Percentiles rank a stretch among this genome's conserved stretches.
Conservation (phyloP, 1,140 invertebrate genomes). For the Bemisia tabaci region DNA sequence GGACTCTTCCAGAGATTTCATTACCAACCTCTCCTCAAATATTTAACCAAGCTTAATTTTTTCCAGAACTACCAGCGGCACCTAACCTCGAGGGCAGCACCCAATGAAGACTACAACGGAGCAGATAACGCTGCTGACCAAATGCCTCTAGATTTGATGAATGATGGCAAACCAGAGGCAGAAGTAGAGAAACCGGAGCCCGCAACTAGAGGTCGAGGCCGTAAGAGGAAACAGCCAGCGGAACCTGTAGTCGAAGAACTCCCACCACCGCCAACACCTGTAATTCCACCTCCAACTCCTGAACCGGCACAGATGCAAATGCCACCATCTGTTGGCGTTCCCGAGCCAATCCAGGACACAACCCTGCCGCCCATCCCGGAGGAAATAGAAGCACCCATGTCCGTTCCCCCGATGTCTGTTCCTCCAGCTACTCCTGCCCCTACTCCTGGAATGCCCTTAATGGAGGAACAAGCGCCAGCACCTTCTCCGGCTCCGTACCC, state of each 20-base stretch:
- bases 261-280: background rate
- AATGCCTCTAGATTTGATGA: conserved; percentile 27
- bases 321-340: too few species aligned
- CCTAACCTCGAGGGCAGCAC: conserved; percentile 60
- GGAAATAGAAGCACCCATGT: conserved; percentile 11
- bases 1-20: too few species aligned
- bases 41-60: too few species aligned
- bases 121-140: conserved; percentile 38
- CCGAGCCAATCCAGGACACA: conserved; percentile 3
- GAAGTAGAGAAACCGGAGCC: conserved; percentile 8
- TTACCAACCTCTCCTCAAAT: too few species aligned
- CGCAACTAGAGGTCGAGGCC: conserved; percentile 9
- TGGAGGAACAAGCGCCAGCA: background rate
- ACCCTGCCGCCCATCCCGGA: conserved; percentile 16
- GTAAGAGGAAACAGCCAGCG: conserved; percentile 20
- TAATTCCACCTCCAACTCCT: conserved; percentile 16
- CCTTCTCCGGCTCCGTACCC: background rate
- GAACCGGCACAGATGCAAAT: conserved; percentile 6
- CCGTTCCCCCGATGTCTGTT: conserved; percentile 13
- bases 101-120: conserved; percentile 54
- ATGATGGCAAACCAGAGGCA: conserved; percentile 22
- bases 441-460: too few species aligned
- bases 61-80: conserved; percentile 70
- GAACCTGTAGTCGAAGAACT: conserved; percentile 13
- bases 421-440: background rate